Base-by-base conservation (phyloP, 1,140 invertebrate species). In the Drosophila arizonae region DNA sequence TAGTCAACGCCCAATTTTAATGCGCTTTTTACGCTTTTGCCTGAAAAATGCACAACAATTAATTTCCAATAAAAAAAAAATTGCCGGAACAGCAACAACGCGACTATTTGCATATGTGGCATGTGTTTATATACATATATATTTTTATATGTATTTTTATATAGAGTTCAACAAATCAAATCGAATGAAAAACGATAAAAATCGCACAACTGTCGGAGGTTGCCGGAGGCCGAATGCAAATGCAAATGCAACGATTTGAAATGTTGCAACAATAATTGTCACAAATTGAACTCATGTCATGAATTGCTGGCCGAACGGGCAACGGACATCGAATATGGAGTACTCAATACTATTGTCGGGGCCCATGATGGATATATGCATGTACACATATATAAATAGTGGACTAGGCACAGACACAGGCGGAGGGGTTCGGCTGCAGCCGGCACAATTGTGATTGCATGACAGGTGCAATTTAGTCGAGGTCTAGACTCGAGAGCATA, bases 261-360 rank as follows among this genome's bases (percentile, higher is more conserved):
- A 76, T 76, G 74, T 76, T 76, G 74, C 74, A 76, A 76, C 74
- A 73, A 76, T 76, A 76, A 76, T 76, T 76, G 74, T 76, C 74
- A 76, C 74, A 76, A 76, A 76, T 76, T 76, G 74, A 76, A 76
- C 74, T 73, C 74, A 76, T 76, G 74, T 76, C 74, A 76, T 76
- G 74, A 73, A 68, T 73, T 68, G 69, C 60, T 50, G 56, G 51
- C 63, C 33, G 45, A 24, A 24, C 21, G 45, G 46, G 24, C 56
- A 60, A 11, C 56, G 41, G 28, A 26, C 51, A 30, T 54, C 51
- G 56, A 6, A 10, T 28, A 58, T 45, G 41, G 57, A 60, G 26
- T 48, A 33, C 13, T 60, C 57, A 48, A 60, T 60, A 60, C 30
- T 33, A 58, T 28, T 52, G 48, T n/a, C 30, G 21, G 11, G 39